A percentile compares a stretch with the other conserved stretches of the same genome.
Conservation (phyloP, 2,797 vertebrate species). For the Falco concolor region DNA sequence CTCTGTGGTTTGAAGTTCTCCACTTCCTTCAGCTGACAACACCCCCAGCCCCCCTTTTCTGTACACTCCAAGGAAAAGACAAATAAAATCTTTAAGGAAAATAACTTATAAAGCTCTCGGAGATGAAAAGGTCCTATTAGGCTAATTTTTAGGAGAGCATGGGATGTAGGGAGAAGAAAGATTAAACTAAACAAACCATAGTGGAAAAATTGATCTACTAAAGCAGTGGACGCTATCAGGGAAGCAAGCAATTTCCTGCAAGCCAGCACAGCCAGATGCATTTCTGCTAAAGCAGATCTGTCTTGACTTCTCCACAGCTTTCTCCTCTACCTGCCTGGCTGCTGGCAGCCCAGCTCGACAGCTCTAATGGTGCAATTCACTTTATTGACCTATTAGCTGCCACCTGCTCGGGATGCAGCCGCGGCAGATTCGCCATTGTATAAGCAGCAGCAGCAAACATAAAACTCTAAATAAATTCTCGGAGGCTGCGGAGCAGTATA, state of each 20-base stretch:
- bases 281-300: not conserved
- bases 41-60: not conserved
- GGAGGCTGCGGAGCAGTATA: not conserved
- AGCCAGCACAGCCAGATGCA: not conserved
- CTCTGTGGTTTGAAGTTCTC: not conserved
- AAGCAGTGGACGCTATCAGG: not conserved
- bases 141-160: not conserved
- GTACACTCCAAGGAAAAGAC: not conserved
- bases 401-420: constrained; percentile 12
- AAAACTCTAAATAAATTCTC: constrained; percentile 3
- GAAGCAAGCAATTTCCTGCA: not conserved
- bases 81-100: not conserved
- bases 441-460: not conserved
- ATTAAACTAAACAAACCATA: not conserved
- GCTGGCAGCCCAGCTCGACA: not conserved
- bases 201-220: not conserved
- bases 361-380: not conserved
- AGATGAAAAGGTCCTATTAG: not conserved
- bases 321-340: not conserved
- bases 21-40: not conserved
- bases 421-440: not conserved
- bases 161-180: not conserved
- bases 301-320: not conserved
- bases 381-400: constrained; percentile 11
- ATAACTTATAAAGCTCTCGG: not conserved